phyloP scores from a whole-genome alignment of 2,113 vertebrate genomes.

The Cynocephalus volans region DNA sequence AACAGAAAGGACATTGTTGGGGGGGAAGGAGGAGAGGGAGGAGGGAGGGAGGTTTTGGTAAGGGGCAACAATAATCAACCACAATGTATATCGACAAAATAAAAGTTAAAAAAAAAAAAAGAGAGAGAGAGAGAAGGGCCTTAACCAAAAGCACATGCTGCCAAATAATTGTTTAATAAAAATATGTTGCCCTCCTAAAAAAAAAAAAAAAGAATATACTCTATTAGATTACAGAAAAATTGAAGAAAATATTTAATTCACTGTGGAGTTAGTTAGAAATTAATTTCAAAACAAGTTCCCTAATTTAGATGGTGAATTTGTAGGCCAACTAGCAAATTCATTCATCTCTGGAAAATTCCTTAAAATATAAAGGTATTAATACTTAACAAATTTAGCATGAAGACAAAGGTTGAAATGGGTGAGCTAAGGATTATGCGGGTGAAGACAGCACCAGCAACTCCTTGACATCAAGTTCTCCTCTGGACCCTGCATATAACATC shows the following conservation, averaged over 20 bases:
- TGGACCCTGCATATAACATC: neutral
- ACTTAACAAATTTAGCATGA: neutral
- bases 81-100: too few relatives aligned
- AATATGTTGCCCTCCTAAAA: too few relatives aligned
- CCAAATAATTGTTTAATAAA: too few relatives aligned
- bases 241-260: neutral
- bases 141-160: too few relatives aligned
- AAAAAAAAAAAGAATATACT: neutral
- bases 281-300: neutral
- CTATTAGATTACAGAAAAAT: neutral
- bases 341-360: neutral
- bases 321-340: neutral
- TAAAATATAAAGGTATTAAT: neutral
- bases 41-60: too few relatives aligned
- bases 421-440: neutral
- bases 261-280: neutral
- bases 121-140: too few relatives aligned
- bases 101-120: too few relatives aligned
- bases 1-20: too few relatives aligned
- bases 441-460: neutral
- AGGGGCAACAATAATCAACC: too few relatives aligned
- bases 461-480: neutral
- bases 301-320: neutral
- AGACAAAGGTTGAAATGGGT: neutral
- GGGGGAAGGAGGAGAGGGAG: too few relatives aligned